Conservation (phyloP, 2,113 vertebrate species). For the Bambusicola thoracicus region DNA sequence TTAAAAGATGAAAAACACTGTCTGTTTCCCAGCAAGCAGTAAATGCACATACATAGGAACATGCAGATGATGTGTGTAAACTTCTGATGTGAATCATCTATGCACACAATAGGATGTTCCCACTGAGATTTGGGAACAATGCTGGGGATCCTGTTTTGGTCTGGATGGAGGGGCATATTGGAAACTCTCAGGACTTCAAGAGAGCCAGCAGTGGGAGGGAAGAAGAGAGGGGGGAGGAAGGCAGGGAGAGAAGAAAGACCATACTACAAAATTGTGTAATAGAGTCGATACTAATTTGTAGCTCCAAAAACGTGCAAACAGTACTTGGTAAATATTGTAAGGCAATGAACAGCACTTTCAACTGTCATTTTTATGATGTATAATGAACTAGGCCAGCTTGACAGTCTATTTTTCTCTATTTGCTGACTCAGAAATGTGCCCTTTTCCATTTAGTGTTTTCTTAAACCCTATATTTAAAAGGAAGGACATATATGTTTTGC, state of each 20-base stretch:
- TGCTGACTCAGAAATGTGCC: not conserved
- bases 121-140: rapidly evolving
- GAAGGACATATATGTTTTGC: conserved; percentile 31
- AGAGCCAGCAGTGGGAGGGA: not conserved
- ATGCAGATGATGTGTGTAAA: rapidly evolving
- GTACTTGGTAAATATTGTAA: not conserved
- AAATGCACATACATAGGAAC: not conserved
- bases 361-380: not conserved
- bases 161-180: not conserved
- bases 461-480: not conserved
- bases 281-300: not conserved
- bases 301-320: not conserved
- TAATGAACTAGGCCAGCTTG: not conserved
- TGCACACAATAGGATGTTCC: not conserved
- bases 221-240: not conserved
- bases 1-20: not conserved
- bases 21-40: not conserved
- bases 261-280: not conserved
- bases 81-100: rapidly evolving
- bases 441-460: not conserved
- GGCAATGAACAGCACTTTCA: not conserved
- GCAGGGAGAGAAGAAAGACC: not conserved
- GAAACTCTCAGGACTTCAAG: not conserved
- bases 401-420: not conserved
- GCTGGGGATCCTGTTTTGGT: not conserved